These are phyloP conservation scores for Halocaridina rubra DNA, from an alignment of 2,888 invertebrate genomes.

Conservation along the genomic window DNA sequence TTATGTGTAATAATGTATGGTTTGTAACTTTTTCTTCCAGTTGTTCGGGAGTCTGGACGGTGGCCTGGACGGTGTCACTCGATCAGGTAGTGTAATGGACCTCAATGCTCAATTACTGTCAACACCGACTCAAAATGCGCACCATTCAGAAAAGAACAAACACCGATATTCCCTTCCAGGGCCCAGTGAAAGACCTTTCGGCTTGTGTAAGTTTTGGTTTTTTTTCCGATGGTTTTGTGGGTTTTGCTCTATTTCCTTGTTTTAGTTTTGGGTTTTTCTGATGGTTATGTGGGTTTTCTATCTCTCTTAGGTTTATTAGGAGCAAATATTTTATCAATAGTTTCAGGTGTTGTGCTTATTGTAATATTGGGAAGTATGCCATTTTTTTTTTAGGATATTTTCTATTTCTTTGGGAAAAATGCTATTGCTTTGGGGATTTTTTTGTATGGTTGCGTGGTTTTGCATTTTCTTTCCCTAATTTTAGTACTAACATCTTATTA, in stretches of 20 bases:
- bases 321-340: not conserved
- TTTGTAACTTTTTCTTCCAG: too few relatives aligned
- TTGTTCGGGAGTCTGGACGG: slow-evolving; percentile 60
- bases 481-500: too few relatives aligned
- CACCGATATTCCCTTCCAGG: slow-evolving; percentile 61
- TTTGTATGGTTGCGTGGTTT: not conserved
- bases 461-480: too few relatives aligned
- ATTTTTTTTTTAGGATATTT: not conserved
- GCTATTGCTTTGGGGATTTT: too few relatives aligned
- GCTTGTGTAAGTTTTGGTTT: slow-evolving; percentile 44
- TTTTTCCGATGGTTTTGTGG: not conserved
- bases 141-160: slow-evolving; percentile 51
- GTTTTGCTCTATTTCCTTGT: too few relatives aligned
- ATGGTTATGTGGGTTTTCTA: too few relatives aligned
- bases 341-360: not conserved
- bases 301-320: too few relatives aligned
- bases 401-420: not conserved
- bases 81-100: slow-evolving; percentile 62
- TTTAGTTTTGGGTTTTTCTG: too few relatives aligned
- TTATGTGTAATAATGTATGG: too few relatives aligned
- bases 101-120: slow-evolving; percentile 48
- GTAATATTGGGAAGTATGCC: not conserved
- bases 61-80: slow-evolving; percentile 52
- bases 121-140: slow-evolving; percentile 17
- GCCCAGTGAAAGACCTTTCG: slow-evolving; percentile 56